Base-by-base conservation (phyloP, 2,797 vertebrate species). In the Pitangus sulphuratus region DNA sequence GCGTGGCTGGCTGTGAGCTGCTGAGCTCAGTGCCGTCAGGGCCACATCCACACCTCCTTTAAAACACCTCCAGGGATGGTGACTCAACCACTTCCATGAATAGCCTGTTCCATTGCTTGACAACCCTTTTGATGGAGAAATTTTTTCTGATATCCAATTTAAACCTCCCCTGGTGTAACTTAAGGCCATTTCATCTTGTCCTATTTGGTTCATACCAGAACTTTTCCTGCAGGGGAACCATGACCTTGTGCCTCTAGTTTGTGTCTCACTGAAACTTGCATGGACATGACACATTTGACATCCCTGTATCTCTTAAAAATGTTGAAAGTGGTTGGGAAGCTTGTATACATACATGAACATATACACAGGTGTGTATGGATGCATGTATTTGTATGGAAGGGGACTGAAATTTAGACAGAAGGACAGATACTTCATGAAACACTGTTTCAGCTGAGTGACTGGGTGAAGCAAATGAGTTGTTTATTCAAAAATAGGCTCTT, bases 301-400 rank as follows among this genome's bases (percentile, higher is more conserved):
- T 39, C 37, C 12, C 21, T 33, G 11, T 72, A 11, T 89, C 44
- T 93, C 31, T 40, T 69, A 13, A 54, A 89, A 50, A 69, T 26
- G 7, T 65, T 81, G 35, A 15, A 83, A 58, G 15, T 15, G 35
- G 9, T 69, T 3, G 0, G 13, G 58, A 47, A 72, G 53, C 54
- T 61, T 53, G 9, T 62, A 4, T 33, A 15, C 15, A 3, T 17
- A 24, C 14, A 26, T 21, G 54, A 15, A 45, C 19, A 4, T 30
- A 10, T 16, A 15, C 2, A 5, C 15, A 54, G 5, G 4, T 42
- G 21, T 3, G 0, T 26, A 33, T 9, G 13, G 15, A 8, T 51
- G 20, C 10, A 1, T 42, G 9, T 39, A 21, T 57, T 60, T 61
- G 31, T 65, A 33, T 12, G 3, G 58, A 69, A 65, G 8, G 22